These are phyloP conservation scores for Argynnis bischoffii DNA, from an alignment of 2,888 invertebrate genomes.

Conservation along the genomic window DNA sequence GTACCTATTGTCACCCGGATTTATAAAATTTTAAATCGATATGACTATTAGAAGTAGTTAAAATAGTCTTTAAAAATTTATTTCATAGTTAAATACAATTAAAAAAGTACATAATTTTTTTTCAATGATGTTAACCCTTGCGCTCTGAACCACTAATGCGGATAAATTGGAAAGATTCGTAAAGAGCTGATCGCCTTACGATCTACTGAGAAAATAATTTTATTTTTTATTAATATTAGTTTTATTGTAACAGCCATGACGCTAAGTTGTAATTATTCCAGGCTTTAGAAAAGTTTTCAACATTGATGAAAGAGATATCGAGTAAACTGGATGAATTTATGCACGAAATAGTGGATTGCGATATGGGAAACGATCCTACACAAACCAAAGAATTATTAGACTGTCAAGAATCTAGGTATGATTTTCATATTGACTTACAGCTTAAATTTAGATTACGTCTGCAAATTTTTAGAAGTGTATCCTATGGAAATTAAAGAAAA, in stretches of 20 bases:
- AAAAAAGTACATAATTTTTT: not conserved
- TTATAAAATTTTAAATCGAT: no score
- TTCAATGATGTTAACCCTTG: conserved; percentile 66
- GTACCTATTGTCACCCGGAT: not conserved
- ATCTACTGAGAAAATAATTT: conserved; percentile 53
- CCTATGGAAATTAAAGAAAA: no score
- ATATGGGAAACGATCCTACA: conserved; percentile 96
- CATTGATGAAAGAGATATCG: conserved; percentile 94
- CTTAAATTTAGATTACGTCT: not conserved
- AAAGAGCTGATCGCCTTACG: conserved; percentile 61
- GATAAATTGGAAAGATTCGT: conserved; percentile 55
- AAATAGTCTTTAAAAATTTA: no score
- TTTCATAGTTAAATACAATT: no score
- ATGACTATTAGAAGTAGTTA: no score
- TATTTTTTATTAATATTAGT: not conserved
- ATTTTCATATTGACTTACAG: not conserved
- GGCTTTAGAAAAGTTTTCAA: conserved; percentile 97
- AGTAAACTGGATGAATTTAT: conserved; percentile 93
- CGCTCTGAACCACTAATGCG: conserved; percentile 64
- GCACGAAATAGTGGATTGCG: conserved; percentile 93
- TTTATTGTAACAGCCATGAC: not conserved
- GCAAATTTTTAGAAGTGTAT: no score
- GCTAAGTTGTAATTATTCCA: conserved; percentile 65
- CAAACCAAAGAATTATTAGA: conserved; percentile 93
- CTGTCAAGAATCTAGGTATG: conserved; percentile 88